A percentile compares a stretch with the other conserved stretches of the same genome.
phyloP scores from a whole-genome alignment of 1,140 invertebrate species.

The Meloidogyne chitwoodi region DNA sequence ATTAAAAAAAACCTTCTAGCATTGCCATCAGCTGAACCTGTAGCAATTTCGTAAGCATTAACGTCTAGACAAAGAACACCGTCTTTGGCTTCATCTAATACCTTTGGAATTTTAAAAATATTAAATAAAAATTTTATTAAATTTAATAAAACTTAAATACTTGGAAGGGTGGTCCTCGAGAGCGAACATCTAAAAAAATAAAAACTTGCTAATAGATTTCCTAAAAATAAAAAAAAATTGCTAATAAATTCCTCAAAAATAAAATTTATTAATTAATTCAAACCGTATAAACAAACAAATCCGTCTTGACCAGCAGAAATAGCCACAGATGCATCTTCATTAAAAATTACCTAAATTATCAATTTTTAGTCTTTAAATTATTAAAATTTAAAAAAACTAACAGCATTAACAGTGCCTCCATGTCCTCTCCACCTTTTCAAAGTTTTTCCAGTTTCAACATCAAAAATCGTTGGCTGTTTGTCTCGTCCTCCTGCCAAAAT shows the following conservation, averaged over 20 bases:
- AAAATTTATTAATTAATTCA: not conserved
- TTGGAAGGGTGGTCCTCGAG: constrained; percentile 41
- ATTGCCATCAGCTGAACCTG: constrained; percentile 41
- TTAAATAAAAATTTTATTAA: not conserved
- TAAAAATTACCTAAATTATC: constrained; percentile 24
- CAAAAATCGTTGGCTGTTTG: constrained; percentile 44
- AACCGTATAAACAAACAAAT: constrained; percentile 27
- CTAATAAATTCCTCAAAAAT: too few species aligned
- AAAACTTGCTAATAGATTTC: too few species aligned
- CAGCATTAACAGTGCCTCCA: constrained; percentile 43
- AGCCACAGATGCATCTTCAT: constrained; percentile 41
- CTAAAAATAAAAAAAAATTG: too few species aligned
- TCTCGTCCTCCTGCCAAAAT: constrained; percentile 43
- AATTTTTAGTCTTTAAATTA: too few species aligned
- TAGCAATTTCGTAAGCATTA: constrained; percentile 33
- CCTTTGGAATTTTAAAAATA: constrained; percentile 14
- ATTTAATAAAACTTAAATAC: constrained; percentile 15
- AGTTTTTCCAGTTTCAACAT: constrained; percentile 49
- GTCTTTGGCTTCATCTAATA: constrained; percentile 43
- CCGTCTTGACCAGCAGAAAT: constrained; percentile 45
- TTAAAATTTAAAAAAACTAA: not conserved
- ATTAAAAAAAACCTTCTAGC: not conserved
- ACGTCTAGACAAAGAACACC: constrained; percentile 39
- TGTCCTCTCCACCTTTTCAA: constrained; percentile 43
- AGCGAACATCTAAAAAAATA: constrained; percentile 31